Conservation (phyloP, 2,113 vertebrate genomes). For the Crotophaga sulcirostris region DNA sequence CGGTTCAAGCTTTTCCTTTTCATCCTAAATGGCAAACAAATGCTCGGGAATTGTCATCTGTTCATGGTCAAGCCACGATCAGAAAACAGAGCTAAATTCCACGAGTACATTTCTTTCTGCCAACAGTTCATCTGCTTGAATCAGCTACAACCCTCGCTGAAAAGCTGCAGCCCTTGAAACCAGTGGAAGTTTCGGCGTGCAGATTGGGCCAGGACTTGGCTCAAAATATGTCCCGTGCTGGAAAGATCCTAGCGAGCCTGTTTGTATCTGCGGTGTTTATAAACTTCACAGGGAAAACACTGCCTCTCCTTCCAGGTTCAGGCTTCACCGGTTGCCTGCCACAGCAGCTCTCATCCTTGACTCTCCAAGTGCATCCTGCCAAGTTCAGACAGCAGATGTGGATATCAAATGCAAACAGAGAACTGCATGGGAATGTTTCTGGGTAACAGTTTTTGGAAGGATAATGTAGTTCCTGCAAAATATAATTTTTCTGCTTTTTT, state of each 20-base stretch:
- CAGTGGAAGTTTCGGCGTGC: neutral
- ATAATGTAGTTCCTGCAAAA: neutral
- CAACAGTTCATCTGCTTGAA: neutral
- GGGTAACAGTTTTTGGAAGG: neutral
- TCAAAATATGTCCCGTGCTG: neutral
- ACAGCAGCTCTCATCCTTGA: neutral
- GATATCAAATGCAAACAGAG: neutral
- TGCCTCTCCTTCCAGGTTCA: neutral
- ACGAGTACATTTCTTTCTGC: constrained; percentile 8
- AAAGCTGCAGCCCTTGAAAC: neutral
- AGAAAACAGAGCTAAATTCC: constrained; percentile 14
- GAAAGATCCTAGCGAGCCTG: neutral
- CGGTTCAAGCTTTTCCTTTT: neutral
- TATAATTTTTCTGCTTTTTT: neutral
- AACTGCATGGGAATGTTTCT: neutral
- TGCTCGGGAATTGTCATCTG: constrained; percentile 21
- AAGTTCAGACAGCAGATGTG: constrained; percentile 16
- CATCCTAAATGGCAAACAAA: constrained; percentile 48
- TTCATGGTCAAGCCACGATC: neutral
- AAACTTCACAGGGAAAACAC: neutral
- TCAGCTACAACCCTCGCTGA: neutral
- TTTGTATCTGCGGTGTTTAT: neutral
- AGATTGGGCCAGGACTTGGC: neutral
- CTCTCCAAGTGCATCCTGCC: neutral
- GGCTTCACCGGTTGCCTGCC: neutral